Conservation (phyloP, 2,888 invertebrate species). For the Archips xylosteana region DNA sequence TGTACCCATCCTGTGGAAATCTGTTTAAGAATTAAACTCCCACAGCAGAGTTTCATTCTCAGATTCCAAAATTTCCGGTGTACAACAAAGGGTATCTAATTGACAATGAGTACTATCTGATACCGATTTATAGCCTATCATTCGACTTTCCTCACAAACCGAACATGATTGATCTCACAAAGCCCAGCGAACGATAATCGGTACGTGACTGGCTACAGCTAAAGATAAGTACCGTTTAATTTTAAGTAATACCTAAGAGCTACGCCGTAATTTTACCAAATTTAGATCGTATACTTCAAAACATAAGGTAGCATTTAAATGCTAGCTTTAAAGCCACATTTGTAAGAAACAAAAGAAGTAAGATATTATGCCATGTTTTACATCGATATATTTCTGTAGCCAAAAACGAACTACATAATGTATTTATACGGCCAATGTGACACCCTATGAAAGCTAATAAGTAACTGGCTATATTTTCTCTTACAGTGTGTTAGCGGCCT, state of each 20-base stretch:
- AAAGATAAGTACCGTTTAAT: conserved; percentile 17
- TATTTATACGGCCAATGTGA: too few species aligned
- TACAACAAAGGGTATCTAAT: not conserved
- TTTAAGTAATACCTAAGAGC: conserved; percentile 2
- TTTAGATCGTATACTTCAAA: not conserved
- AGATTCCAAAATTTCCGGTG: too few species aligned
- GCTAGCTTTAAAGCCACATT: not conserved
- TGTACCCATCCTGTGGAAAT: too few species aligned
- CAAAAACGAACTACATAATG: too few species aligned
- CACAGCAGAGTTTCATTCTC: too few species aligned
- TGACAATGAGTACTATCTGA: not conserved
- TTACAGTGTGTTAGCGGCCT: conserved; percentile 5
- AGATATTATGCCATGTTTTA: too few species aligned
- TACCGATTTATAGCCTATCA: conserved; percentile 2
- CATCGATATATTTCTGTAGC: too few species aligned
- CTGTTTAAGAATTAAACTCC: too few species aligned
- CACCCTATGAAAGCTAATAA: too few species aligned
- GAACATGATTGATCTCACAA: conserved; percentile 16
- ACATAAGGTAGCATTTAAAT: not conserved
- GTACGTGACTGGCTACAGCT: conserved; percentile 26
- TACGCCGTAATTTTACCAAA: not conserved
- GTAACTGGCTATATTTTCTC: not conserved
- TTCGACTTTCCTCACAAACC: not conserved
- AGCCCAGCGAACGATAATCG: conserved; percentile 16
- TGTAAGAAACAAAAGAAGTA: not conserved